phyloP scores from a whole-genome alignment of 2,888 invertebrate species.

The Hirtodrosophila duncani region DNA sequence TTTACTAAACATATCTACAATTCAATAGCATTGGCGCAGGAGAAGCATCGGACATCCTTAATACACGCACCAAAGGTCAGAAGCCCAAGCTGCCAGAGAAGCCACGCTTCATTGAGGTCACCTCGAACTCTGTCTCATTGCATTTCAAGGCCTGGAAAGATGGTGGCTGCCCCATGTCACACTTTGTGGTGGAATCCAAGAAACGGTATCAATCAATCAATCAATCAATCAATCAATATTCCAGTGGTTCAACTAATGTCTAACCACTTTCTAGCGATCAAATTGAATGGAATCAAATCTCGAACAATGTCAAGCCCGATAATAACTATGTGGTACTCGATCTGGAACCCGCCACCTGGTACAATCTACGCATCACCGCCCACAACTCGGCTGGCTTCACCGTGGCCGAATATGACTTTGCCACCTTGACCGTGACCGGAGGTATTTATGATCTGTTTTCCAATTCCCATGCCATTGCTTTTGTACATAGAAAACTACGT shows the following conservation, averaged over 20 bases:
- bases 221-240: background rate
- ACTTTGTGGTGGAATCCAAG: conserved; percentile 96
- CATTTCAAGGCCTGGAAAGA: conserved; percentile 96
- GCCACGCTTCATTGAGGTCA: conserved; percentile 92
- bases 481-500: conserved; percentile 76
- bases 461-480: conserved; percentile 72
- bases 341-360: conserved; percentile 95
- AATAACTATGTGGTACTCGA: conserved; percentile 94
- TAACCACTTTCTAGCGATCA: conserved; percentile 81
- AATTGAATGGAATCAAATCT: conserved; percentile 95
- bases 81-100: conserved; percentile 96
- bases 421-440: conserved; percentile 95
- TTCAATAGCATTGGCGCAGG: conserved; percentile 90
- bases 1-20: rapidly evolving
- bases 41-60: conserved; percentile 91
- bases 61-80: conserved; percentile 93
- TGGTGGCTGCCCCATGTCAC: conserved; percentile 96
- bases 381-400: conserved; percentile 98
- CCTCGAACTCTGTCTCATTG: conserved; percentile 94
- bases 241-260: rapidly evolving
- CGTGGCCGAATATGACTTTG: conserved; percentile 96
- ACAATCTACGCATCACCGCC: conserved; percentile 92
- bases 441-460: conserved; percentile 82
- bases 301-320: conserved; percentile 93
- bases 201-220: conserved; percentile 84